These are phyloP conservation scores for Pseudocheirus occidentalis DNA, from an alignment of 2,797 vertebrate genomes.

Conservation along the genomic window DNA sequence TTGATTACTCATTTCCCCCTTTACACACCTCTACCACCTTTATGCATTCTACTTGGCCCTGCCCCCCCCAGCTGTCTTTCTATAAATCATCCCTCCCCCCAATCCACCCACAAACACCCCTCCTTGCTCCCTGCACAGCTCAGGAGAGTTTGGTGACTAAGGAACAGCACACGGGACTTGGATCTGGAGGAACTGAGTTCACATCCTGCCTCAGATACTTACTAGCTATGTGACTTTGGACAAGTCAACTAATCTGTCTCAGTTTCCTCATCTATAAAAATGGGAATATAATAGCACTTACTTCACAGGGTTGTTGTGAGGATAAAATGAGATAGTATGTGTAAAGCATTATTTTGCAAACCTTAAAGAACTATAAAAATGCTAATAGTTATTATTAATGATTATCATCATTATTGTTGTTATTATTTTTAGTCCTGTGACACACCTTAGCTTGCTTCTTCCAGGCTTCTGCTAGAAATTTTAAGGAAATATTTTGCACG, in stretches of 20 bases:
- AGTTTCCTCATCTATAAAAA: background rate
- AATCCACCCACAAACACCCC: no score
- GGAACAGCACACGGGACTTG: background rate
- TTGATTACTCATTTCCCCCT: background rate
- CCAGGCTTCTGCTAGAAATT: background rate
- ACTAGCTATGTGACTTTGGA: background rate
- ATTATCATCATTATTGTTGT: background rate
- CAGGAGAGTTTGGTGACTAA: background rate
- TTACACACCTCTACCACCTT: background rate
- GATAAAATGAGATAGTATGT: background rate
- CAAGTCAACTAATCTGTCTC: background rate
- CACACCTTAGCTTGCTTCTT: background rate
- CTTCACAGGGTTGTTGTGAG: background rate
- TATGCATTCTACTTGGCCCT: background rate
- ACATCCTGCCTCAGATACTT: background rate
- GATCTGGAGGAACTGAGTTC: background rate
- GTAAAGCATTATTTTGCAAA: background rate
- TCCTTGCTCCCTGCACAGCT: background rate
- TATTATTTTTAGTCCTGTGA: background rate
- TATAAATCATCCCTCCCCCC: background rate
- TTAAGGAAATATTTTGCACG: slow-evolving; percentile 17
- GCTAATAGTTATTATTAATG: background rate
- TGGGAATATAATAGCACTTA: background rate
- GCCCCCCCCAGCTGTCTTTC: background rate
- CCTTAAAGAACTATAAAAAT: background rate